Evolutionary conservation across 2,888 invertebrate species (phyloP), one percentile per base, ranked within the genome.

Genomic region (Uloborus plumipes): DNA sequence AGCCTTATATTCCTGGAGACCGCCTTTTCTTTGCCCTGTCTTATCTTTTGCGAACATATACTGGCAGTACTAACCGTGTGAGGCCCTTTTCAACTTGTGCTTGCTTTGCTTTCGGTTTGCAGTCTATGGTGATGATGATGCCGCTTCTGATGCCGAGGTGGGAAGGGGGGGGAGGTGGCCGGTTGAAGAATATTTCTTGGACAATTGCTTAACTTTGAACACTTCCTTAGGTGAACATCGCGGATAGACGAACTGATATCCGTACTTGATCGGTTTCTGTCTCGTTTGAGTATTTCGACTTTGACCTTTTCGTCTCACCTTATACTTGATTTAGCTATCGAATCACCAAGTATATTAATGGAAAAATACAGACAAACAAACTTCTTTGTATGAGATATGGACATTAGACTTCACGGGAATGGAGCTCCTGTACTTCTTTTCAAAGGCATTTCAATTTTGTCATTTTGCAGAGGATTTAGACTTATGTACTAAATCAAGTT

Each of bases 41-140:
- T 82, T 82, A 82, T 82, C 82, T 82, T 71, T 71, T 51, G 58
- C 76, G 76, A 82, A 76, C 82, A 82, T 71, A 82, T 70, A 82
- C 81, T 81, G 69, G 64, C 39, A 81, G 70, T 81, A 53, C 71
- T 66, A 71, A 76, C 66, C 71, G 71, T 76, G 71, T 76, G 66
- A 70, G 71, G 51, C 18, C 70, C 71, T 76, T 82, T 82, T 76
- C 76, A 70, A 67, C 71, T 72, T 79, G 65, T 72, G 72, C 64
- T 70, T 39, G 39, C 39, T 39, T 39, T 39, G 39, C 39, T 39
- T 39, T 39, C 39, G 39, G 39, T 39, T 39, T 39, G 39, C 39
- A 39, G 39, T 39, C 39, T 39, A 39, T 39, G 67, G 11, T 66
- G 76, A 58, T 81, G 81, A 53, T 64, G 51, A 50, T 70, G 59